phyloP scores from a whole-genome alignment of 2,113 vertebrate species.

The Onychostoma macrolepis region DNA sequence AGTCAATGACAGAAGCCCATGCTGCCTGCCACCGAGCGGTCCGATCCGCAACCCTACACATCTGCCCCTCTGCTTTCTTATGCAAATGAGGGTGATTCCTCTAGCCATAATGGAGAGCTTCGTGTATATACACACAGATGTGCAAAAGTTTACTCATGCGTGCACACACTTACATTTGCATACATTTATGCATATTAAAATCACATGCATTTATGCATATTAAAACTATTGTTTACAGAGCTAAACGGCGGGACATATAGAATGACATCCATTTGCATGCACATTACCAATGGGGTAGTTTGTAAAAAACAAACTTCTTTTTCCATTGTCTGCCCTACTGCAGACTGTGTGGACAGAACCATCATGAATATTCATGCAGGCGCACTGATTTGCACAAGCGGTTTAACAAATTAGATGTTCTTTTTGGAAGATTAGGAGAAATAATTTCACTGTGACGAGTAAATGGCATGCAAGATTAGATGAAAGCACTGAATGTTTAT shows the following conservation, averaged over 20 bases:
- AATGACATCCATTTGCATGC: constrained; percentile 17
- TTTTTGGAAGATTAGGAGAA: constrained; percentile 48
- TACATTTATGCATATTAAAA: constrained; percentile 24
- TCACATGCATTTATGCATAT: not conserved
- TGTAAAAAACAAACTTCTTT: constrained; percentile 26
- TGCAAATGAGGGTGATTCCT: constrained; percentile 61
- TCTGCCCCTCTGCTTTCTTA: constrained; percentile 69
- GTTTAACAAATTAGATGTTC: constrained; percentile 46
- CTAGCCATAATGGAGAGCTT: constrained; percentile 32
- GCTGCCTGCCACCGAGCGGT: constrained; percentile 35
- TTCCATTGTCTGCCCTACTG: not conserved
- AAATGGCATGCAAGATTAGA: constrained; percentile 8
- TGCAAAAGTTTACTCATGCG: not conserved
- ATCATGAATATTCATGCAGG: constrained; percentile 69
- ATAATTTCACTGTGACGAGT: constrained; percentile 34
- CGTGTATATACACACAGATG: constrained; percentile 18
- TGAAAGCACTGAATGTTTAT: constrained; percentile 13
- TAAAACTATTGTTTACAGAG: constrained; percentile 14
- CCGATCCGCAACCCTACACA: constrained; percentile 64
- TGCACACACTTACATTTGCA: constrained; percentile 1
- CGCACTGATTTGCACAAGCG: constrained; percentile 47
- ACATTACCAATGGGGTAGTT: constrained; percentile 4
- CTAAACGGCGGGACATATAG: not conserved
- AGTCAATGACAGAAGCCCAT: constrained; percentile 47
- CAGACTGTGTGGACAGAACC: constrained; percentile 3